These are phyloP conservation scores for Uloborus plumipes DNA, from an alignment of 2,888 invertebrate genomes.

Conservation along the genomic window DNA sequence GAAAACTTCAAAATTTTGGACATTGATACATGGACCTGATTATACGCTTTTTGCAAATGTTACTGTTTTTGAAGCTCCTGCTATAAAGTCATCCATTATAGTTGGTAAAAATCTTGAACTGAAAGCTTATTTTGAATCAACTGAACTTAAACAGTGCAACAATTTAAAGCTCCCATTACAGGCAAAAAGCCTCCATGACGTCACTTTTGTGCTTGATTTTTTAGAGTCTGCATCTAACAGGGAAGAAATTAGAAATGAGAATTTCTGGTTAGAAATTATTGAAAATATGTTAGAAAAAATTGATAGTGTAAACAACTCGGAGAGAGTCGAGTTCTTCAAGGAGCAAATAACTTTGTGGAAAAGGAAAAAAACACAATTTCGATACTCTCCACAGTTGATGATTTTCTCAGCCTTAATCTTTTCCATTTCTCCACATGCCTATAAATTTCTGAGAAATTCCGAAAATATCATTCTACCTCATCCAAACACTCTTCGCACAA, in stretches of 20 bases:
- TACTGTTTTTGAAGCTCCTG: background rate
- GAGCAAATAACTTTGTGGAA: background rate
- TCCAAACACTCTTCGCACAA: constrained; percentile 10
- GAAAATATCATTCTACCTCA: constrained; percentile 9
- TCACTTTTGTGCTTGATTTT: too few species aligned
- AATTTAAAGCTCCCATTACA: background rate
- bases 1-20: background rate
- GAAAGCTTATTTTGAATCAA: background rate
- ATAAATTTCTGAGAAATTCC: constrained; percentile 25
- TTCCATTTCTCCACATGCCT: constrained; percentile 14
- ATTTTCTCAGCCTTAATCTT: background rate
- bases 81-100: background rate
- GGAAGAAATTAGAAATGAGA: too few species aligned
- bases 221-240: too few species aligned
- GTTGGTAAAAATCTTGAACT: background rate
- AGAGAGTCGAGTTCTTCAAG: background rate
- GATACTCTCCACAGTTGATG: background rate
- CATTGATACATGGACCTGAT: background rate
- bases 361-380: too few species aligned
- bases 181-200: too few species aligned
- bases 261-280: background rate
- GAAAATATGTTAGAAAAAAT: background rate
- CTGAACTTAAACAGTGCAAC: background rate
- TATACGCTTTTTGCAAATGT: background rate
- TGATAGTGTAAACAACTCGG: background rate